Evolutionary conservation across 2,797 vertebrate genomes (phyloP).

Genomic region (Pseudotriccus pelzelni): DNA sequence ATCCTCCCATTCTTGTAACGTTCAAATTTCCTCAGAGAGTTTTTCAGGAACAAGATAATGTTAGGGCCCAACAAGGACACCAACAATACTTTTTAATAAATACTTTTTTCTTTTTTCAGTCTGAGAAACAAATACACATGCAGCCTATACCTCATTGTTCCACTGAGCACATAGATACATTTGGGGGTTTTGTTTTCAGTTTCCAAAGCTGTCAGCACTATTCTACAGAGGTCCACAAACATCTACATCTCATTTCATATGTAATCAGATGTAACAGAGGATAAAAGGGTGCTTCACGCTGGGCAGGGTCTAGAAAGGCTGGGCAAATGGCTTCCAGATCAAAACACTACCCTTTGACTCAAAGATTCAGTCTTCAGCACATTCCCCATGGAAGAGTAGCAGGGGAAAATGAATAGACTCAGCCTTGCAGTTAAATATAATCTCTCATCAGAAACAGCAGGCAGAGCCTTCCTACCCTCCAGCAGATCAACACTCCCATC

Average conservation of each 20-base stretch:
- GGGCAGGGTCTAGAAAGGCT: not conserved
- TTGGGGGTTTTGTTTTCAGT: not conserved
- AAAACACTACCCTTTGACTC: not conserved
- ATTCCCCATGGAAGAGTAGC: not conserved
- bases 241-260: not conserved
- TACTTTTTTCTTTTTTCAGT: not conserved
- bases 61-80: not conserved
- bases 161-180: not conserved
- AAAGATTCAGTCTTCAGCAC: not conserved
- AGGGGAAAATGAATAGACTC: not conserved
- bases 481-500: not conserved
- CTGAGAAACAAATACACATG: not conserved
- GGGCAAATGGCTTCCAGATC: not conserved
- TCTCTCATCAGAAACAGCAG: not conserved
- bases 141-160: not conserved
- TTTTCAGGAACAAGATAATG: conserved; percentile 35
- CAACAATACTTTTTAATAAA: not conserved
- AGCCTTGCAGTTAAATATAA: not conserved
- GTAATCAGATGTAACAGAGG: not conserved
- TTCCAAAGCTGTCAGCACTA: not conserved
- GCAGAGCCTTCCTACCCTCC: not conserved
- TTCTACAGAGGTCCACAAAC: not conserved
- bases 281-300: not conserved
- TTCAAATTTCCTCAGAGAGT: not conserved
- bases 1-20: conserved; percentile 36